Evolutionary conservation across 1,140 invertebrate species (phyloP), one percentile per base, ranked within the genome.

Genomic region (Palaemon carinicauda): DNA sequence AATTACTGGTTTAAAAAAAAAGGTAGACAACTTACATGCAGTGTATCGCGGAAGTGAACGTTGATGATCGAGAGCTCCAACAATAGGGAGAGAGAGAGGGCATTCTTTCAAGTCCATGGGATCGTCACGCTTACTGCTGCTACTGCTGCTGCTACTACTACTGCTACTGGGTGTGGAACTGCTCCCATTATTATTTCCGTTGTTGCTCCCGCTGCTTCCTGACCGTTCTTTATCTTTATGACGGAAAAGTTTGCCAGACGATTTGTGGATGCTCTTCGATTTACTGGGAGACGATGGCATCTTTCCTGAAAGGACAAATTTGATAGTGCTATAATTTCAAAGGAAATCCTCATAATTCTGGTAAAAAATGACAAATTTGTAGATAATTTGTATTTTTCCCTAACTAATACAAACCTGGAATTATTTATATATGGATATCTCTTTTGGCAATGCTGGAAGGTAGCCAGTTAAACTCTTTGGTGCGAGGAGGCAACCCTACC

Each of bases 31-130:
- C 90, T 90, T 90, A 92, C 92, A 89, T 80, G 90, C 65, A 65
- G 91, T 90, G 80, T 90, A 92, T 65, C 90, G 91, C 10, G 90
- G 91, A 88, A 91, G 65, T 50, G 84, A 88, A 17, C 84, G 80
- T 4, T 80, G 82, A 88, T 91, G 91, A 79, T 92, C 92, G 24
- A 92, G 90, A 21, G 91, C 90, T 50, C 90, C 90, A n/a, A 93
- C 90, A 31, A 92, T 91, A 41, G 92, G 91, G 71, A 92, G 92
- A 77, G 90, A 89, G 9, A 93, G 89, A 31, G 92, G 92, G 89
- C 92, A 92, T 81, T 92, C 92, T 80, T 91, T 91, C 2, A 90
- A 86, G n/a, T 90, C 90, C 60, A 89, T 56, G 1, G 75, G 65
- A 53, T 84, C 77, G 31, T 83, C 81, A 33, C 84, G 75, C 50